Evolutionary conservation across 2,113 vertebrate genomes (phyloP).

Genomic region (Eira barbara): DNA sequence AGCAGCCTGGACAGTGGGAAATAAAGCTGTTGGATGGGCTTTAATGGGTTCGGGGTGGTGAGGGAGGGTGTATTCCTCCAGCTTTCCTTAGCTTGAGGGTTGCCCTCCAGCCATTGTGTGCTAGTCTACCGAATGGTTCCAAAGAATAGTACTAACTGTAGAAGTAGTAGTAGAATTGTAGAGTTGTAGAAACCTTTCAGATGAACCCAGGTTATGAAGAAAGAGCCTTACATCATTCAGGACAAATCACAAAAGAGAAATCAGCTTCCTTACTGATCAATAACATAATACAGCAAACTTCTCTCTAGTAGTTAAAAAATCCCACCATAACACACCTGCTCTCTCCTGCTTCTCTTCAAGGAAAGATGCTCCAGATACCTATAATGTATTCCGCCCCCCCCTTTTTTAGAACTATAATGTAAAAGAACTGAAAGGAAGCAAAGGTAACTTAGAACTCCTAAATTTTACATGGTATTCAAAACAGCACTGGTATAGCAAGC

Average conservation of each 20-base stretch:
- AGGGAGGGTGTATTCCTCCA: neutral
- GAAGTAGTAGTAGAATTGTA: neutral
- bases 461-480: conserved; percentile 21
- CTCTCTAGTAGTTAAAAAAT: neutral
- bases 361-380: conserved; percentile 7
- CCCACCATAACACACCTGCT: neutral
- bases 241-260: conserved; percentile 10
- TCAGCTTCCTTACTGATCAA: neutral
- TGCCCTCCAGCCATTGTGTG: neutral
- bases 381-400: neutral
- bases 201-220: neutral
- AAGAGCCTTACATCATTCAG: neutral
- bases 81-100: too few relatives aligned
- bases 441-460: neutral
- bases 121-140: neutral
- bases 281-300: neutral
- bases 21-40: neutral
- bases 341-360: neutral
- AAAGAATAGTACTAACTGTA: neutral
- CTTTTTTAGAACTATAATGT: neutral
- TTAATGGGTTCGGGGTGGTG: neutral
- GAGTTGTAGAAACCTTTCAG: neutral
- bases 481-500: neutral
- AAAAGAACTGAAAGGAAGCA: neutral
- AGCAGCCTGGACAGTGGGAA: neutral